A percentile compares a stretch with the other conserved stretches of the same genome.
Evolutionary conservation across 2,113 vertebrate species (phyloP).

Genomic region (Vulpes vulpes): DNA sequence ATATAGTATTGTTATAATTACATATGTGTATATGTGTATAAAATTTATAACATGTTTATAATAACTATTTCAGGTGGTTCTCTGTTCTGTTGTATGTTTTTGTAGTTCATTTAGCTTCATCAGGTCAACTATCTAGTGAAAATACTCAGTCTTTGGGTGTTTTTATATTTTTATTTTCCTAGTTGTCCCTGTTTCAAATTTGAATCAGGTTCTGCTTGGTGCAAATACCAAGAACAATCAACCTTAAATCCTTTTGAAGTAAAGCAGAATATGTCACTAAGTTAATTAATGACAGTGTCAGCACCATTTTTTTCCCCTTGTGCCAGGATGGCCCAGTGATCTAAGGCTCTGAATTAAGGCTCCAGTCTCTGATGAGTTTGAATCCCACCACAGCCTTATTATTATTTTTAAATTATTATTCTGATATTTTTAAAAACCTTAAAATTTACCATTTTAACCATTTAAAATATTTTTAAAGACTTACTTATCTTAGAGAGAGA

Average conservation of each 20-base stretch:
- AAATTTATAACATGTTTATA: not conserved
- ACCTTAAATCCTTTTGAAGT: not conserved
- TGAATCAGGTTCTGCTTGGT: slow-evolving; percentile 34
- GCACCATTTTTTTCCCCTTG: not conserved
- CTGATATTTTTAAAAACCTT: not conserved
- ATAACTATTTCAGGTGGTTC: not conserved
- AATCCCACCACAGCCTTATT: slow-evolving; percentile 69
- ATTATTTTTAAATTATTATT: not conserved
- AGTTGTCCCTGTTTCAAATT: not conserved
- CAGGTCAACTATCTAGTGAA: not conserved
- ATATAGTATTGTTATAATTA: not conserved
- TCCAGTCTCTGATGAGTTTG: slow-evolving; percentile 71
- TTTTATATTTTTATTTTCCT: not conserved
- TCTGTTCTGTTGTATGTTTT: not conserved
- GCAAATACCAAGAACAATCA: not conserved
- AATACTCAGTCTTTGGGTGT: not conserved
- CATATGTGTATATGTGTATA: not conserved
- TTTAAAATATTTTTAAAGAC: not conserved
- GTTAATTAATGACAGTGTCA: not conserved
- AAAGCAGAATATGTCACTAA: not conserved
- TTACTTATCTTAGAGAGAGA: no score
- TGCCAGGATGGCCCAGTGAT: not conserved
- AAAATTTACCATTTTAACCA: not conserved
- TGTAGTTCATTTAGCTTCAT: not conserved
- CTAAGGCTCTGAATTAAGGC: slow-evolving; percentile 38